Conservation (phyloP, 2,888 invertebrate genomes). For the Apeira syringaria region DNA sequence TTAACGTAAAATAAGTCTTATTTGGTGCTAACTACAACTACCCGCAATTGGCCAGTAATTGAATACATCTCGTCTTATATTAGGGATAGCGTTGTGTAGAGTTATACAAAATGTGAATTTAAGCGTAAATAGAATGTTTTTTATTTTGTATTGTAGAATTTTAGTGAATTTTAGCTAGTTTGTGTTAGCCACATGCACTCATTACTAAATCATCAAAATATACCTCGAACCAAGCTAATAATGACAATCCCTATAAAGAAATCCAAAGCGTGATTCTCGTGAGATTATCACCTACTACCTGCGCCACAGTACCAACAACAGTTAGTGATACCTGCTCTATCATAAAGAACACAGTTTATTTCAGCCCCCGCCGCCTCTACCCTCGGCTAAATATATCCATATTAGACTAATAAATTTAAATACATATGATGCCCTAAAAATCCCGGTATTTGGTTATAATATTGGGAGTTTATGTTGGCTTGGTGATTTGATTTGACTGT, state of each 20-base stretch:
- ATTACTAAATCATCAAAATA: slow-evolving; percentile 5
- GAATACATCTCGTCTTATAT: too few species aligned
- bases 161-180: too few species aligned
- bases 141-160: too few species aligned
- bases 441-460: slow-evolving; percentile 20
- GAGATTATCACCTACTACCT: neutral
- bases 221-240: slow-evolving; percentile 2
- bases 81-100: too few species aligned
- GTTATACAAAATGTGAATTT: too few species aligned
- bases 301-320: neutral
- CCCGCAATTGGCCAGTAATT: too few species aligned
- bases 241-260: neutral
- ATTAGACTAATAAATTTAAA: slow-evolving; percentile 22
- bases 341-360: slow-evolving; percentile 13
- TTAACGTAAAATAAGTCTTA: too few species aligned
- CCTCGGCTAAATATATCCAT: slow-evolving; percentile 17
- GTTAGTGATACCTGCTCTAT: slow-evolving; percentile 11
- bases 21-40: too few species aligned
- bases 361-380: slow-evolving; percentile 9
- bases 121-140: too few species aligned
- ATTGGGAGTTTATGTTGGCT: slow-evolving; percentile 24
- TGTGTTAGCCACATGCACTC: too few species aligned
- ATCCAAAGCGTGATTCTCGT: neutral
- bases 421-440: slow-evolving; percentile 25
- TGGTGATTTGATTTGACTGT: slow-evolving; percentile 7